A percentile compares a stretch with the other conserved stretches of the same genome.
Conservation (phyloP, 2,113 vertebrate genomes). For the Sitta europaea region DNA sequence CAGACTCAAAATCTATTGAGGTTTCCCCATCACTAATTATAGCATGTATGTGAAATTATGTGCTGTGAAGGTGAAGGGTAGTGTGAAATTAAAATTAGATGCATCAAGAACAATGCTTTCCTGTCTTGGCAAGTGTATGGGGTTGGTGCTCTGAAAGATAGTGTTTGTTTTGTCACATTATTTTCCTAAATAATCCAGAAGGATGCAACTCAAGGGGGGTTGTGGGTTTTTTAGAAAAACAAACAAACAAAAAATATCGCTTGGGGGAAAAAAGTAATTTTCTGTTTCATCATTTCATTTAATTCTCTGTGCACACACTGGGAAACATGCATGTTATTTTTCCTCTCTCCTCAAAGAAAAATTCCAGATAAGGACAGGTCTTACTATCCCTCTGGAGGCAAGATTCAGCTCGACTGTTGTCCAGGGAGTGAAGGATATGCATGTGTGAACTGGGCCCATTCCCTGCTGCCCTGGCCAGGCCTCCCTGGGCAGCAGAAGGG, state of each 20-base stretch:
- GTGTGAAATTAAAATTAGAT: conserved; percentile 47
- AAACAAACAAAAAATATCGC: not conserved
- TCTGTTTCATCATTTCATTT: not conserved
- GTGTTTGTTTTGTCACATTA: not conserved
- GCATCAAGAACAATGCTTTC: not conserved
- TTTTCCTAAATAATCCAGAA: not conserved
- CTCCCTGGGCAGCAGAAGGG: not conserved
- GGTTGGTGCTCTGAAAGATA: not conserved
- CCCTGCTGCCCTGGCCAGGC: not conserved
- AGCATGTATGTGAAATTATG: not conserved
- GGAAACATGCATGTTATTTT: not conserved
- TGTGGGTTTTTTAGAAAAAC: not conserved
- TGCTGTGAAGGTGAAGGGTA: not conserved
- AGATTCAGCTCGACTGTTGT: not conserved
- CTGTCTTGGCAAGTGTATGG: not conserved
- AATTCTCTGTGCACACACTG: not conserved
- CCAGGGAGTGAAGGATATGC: not conserved
- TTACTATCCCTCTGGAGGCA: not conserved
- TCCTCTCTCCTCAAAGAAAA: not conserved
- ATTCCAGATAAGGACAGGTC: not conserved
- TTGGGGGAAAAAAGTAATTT: not conserved
- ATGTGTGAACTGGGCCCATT: not conserved
- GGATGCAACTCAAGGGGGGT: not conserved
- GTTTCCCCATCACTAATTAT: conserved; percentile 24
- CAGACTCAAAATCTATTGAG: not conserved